Evolutionary conservation across 1,140 invertebrate genomes (phyloP).

Genomic region (Drosophila nikananu): DNA sequence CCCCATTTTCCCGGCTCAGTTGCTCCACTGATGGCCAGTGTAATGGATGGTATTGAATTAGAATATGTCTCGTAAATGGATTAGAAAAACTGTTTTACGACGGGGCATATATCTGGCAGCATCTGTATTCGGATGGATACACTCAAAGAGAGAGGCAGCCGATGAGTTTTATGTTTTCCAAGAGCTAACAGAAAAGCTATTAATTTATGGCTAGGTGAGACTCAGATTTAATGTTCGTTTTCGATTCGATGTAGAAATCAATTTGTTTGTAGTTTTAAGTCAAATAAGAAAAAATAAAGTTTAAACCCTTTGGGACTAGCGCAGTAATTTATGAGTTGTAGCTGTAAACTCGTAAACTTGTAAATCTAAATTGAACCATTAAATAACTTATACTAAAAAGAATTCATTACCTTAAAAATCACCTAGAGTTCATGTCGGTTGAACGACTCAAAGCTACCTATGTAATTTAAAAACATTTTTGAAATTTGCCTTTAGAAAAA

Average conservation of each 20-base stretch:
- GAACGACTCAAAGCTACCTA: too few relatives aligned
- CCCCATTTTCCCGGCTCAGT: slow-evolving; percentile 28
- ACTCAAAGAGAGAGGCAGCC: background rate
- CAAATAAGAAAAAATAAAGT: too few relatives aligned
- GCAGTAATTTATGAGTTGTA: too few relatives aligned
- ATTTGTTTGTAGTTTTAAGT: too few relatives aligned
- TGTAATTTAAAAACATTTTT: too few relatives aligned
- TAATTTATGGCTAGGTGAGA: background rate
- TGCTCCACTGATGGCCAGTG: slow-evolving; percentile 31
- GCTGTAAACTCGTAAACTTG: too few relatives aligned
- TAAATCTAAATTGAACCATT: too few relatives aligned
- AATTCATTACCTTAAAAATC: background rate
- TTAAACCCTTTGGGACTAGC: too few relatives aligned
- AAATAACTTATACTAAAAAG: too few relatives aligned
- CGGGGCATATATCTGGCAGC: slow-evolving; percentile 14
- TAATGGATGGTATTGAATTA: slow-evolving; percentile 58
- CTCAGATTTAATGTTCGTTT: background rate
- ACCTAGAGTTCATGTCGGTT: background rate
- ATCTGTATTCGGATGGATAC: slow-evolving; percentile 35
- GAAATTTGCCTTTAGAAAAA: too few relatives aligned
- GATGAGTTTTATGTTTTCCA: slow-evolving; percentile 18
- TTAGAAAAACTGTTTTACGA: slow-evolving; percentile 50
- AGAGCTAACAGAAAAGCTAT: slow-evolving; percentile 4
- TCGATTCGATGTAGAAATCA: background rate
- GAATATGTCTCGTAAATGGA: slow-evolving; percentile 65